Evolutionary conservation across 2,797 vertebrate genomes (phyloP).

Genomic region (Darevskia nairensis): DNA sequence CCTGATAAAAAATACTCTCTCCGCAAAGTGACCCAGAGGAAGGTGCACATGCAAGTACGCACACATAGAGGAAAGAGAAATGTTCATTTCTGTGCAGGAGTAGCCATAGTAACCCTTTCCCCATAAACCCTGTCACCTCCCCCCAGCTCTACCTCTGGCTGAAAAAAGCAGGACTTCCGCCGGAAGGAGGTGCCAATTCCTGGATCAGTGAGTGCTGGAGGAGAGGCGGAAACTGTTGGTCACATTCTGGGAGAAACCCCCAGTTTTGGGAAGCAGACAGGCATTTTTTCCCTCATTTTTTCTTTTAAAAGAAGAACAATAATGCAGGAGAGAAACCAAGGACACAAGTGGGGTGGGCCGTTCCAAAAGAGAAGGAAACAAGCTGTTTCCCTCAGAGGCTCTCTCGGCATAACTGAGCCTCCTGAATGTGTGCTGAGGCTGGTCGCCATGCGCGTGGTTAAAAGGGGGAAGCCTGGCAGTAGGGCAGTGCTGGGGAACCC

Average conservation of each 20-base stretch:
- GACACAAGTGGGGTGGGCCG: not conserved
- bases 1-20: not conserved
- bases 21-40: not conserved
- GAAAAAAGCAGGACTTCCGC: constrained; percentile 71
- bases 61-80: not conserved
- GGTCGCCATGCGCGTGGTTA: not conserved
- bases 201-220: constrained; percentile 46
- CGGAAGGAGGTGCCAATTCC: constrained; percentile 69
- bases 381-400: not conserved
- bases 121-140: not conserved
- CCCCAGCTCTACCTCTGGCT: constrained; percentile 13
- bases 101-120: constrained; percentile 10
- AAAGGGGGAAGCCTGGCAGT: not conserved
- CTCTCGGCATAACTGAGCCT: constrained; percentile 14
- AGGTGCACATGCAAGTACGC: not conserved
- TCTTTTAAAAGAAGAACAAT: not conserved
- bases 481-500: not conserved
- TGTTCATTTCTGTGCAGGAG: not conserved
- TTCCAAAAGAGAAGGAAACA: constrained; percentile 49
- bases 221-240: constrained; percentile 34
- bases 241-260: not conserved
- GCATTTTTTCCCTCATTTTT: not conserved
- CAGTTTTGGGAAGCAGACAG: not conserved
- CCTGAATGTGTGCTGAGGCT: too few species aligned
- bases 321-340: not conserved